Base-by-base conservation (phyloP, 2,113 vertebrate genomes). In the Nettapus auritus region DNA sequence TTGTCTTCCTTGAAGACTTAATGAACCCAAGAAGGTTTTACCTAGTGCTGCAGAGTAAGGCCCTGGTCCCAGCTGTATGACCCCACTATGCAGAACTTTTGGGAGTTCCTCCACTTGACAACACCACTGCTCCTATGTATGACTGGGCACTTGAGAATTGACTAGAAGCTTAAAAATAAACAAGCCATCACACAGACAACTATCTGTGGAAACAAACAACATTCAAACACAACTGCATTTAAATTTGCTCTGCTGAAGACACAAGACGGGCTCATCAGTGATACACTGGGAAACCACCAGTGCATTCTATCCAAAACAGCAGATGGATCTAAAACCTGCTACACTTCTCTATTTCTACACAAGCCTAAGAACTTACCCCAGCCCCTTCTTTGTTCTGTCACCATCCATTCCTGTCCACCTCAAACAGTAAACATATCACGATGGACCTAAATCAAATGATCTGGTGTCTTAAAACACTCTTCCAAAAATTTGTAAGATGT, bases 341-440 rank as follows among this genome's bases (percentile, higher is more conserved):
- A 42, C 31, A 33, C 13, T 16, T 88, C 83, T 88, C 44, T 28
- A 0, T 0, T 31, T 90, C 44, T 87, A 74, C 86, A 73, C 56
- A 69, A 82, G 50, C 57, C 77, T 17, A 23, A 92, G 77, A 88
- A 59, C 62, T 79, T 36, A 55, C 29, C 34, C 62, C 4, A 3
- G 57, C 28, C 48, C 52, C 48, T 34, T 86, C 60, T 68, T 95
- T 1, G 2, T 76, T n/a, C 38, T 25, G 80, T 92, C 88, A 90
- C 38, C 82, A 84, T 86, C 76, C 60, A 68, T 78, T 94, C 79
- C 60, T 3, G 0, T 56, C 62, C 90, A 75, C 69, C 91, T 90
- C 73, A 86, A 86, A 78, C 84, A 96, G 90, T 96, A 94, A 95
- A 96, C 34, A 86, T 33, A 70, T 76, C 80, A 73, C 90, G 50